Evolutionary conservation across 2,113 vertebrate species (phyloP), one percentile per base, ranked within the genome.

Genomic region (Phainopepla nitens): DNA sequence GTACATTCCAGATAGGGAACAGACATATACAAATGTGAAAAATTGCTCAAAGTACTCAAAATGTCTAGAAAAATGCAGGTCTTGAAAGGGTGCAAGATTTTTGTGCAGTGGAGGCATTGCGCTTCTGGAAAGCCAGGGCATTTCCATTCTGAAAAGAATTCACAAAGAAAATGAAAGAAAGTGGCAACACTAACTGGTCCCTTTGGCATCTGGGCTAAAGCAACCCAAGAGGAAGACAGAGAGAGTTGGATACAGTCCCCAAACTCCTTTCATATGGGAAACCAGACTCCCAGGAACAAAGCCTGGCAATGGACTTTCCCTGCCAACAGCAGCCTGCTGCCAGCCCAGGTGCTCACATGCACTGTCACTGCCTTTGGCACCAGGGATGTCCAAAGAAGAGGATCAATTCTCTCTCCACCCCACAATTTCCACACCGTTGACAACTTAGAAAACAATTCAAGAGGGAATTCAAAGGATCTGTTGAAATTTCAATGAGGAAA

Each of bases 381-480:
- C 66, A 35, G 75, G 87, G 69, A 33, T 77, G 93, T 83, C 93
- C 95, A 96, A 87, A 86, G 69, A 85, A 86, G 21, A 95, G 85
- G 84, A 96, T 92, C 92, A 82, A 25, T 96, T 90, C 94, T 96
- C 72, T 90, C 78, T 35, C 93, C 86, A 92, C 53, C 44, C 95
- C 82, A 85, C 81, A 66, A 87, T 93, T 96, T 93, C 94, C 82
- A 96, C 95, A 97, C 93, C 93, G 18, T 92, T 92, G 95, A 89
- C 84, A 91, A 89, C 65, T 90, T 72, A 49, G 77, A 95, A 95
- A 93, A 97, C 92, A 96, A 95, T 94, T 94, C 89, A 85, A 91
- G 77, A 95, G 92, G 50, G 92, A 97, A 96, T 97, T 97, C 96
- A 97, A 96, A 97, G 86, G 95, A 92, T 89, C 82, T 93, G 96